These are phyloP conservation scores for Punctoribates punctum DNA, from an alignment of 2,888 invertebrate species.

Conservation along the genomic window DNA sequence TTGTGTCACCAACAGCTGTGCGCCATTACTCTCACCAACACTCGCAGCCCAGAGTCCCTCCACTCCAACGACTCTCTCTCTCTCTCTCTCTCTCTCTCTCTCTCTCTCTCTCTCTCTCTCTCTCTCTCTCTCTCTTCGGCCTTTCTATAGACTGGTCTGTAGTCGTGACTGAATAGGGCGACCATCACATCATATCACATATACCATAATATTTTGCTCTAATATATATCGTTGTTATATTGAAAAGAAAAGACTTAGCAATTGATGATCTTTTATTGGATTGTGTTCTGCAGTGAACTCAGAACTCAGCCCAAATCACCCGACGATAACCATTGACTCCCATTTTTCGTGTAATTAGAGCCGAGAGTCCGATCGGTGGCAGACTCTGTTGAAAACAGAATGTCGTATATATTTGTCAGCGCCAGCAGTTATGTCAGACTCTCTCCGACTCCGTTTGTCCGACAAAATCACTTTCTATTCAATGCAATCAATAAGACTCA, in stretches of 20 bases:
- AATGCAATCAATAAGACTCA: constrained; percentile 22
- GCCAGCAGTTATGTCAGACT: neutral
- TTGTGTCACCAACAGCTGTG: constrained; percentile 28
- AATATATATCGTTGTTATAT: constrained; percentile 2
- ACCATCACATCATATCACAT: constrained; percentile 28
- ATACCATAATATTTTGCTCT: constrained; percentile 29
- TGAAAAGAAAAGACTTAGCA: constrained; percentile 20
- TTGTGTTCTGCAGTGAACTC: constrained; percentile 1
- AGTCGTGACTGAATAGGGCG: constrained; percentile 19
- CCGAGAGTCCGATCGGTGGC: constrained; percentile 29
- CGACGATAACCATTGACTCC: constrained; percentile 27
- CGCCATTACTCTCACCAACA: constrained; percentile 17
- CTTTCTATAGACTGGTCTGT: constrained; percentile 1
- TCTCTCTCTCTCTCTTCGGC: neutral
- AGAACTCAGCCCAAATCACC: constrained; percentile 6
- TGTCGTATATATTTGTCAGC: constrained; percentile 33
- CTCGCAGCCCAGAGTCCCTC: neutral
- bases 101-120: constrained; percentile 17
- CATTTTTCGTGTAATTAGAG: constrained; percentile 32
- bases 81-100: no score
- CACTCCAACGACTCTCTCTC: neutral
- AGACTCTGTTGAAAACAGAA: neutral
- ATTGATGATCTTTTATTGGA: constrained; percentile 35
- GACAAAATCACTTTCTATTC: constrained; percentile 26
- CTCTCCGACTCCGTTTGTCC: neutral